Base-by-base conservation (phyloP, 2,888 invertebrate genomes). In the Macaria notata region DNA sequence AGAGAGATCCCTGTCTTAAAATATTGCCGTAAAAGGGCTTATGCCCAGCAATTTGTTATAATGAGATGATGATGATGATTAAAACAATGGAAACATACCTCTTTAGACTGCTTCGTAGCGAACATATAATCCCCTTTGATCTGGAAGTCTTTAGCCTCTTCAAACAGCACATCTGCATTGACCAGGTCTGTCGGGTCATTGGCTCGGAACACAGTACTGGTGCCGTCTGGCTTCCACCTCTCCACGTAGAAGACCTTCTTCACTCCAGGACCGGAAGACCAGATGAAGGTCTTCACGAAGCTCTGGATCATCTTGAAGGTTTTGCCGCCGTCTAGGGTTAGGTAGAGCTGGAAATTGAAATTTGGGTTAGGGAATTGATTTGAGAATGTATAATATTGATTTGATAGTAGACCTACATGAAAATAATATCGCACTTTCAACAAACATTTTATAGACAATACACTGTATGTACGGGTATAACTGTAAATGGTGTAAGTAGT, bases 111-210 rank as follows among this genome's bases (percentile, higher is more conserved):
- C 75, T 94, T 94, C 0, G 96, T 95, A 0, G 95, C 96, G 84
- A 98, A 97, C 93, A 97, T 94, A 80, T 95, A 98, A 71, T 96
- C 96, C 9, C 95, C 96, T 75, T 94, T 95, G 38, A 97, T 93
- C 76, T 95, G 95, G 81, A 98, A 96, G 77, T 97, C 96, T 72
- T 95, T 94, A 1, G 96, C 95, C 66, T 95, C 93, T 19, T 92
- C 92, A 47, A 95, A 93, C 33, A 96, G 79, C 1, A 92, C 83
- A 49, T 84, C 79, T 5, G 90, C 92, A 78, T 75, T 95, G 77
- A 54, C 81, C 64, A 93, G 79, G 54, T 92, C 92, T 0, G 79
- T 78, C 0, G 93, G 91, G 31, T 85, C 92, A 49, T 83, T 85
- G 2, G 92, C 92, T 94, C 96, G 96, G 66, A 94, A 93, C 69